These are phyloP conservation scores for Lithodes maja DNA, from an alignment of 2,888 invertebrate genomes.

Conservation along the genomic window DNA sequence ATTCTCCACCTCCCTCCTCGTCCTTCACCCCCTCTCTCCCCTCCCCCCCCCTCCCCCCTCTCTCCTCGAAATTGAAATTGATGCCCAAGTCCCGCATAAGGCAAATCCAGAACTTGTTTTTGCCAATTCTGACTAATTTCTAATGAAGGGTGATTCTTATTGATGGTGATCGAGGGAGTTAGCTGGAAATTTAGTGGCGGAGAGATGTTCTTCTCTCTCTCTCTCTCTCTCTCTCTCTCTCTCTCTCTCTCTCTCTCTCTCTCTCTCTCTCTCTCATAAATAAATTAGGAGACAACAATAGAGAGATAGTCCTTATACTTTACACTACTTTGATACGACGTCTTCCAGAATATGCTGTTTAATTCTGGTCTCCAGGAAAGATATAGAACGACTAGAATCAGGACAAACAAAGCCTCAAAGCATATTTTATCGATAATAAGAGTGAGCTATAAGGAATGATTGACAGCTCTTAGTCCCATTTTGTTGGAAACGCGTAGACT, in stretches of 20 bases:
- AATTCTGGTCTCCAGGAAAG: no score
- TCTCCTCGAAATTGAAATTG: not conserved
- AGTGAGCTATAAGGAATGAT: no score
- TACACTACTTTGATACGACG: no score
- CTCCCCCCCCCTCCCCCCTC: not conserved
- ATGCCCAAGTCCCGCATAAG: not conserved
- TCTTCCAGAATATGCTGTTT: no score
- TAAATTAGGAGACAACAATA: not conserved
- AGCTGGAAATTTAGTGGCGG: not conserved
- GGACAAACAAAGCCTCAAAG: no score
- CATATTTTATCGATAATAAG: no score
- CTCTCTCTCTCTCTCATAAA: constrained; percentile 2
- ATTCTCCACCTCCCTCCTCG: no score
- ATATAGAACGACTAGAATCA: no score
- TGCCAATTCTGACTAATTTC: not conserved
- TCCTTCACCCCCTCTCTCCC: not conserved
- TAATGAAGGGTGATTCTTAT: constrained; percentile 1
- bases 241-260: constrained; percentile 6
- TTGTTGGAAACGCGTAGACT: no score
- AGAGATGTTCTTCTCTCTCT: constrained; percentile 2
- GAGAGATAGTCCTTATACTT: no score
- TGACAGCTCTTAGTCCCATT: no score
- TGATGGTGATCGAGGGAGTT: not conserved
- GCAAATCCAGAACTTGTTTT: not conserved
- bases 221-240: constrained; percentile 12